Evolutionary conservation across 2,113 vertebrate genomes (phyloP).

Genomic region (Labrus mixtus): DNA sequence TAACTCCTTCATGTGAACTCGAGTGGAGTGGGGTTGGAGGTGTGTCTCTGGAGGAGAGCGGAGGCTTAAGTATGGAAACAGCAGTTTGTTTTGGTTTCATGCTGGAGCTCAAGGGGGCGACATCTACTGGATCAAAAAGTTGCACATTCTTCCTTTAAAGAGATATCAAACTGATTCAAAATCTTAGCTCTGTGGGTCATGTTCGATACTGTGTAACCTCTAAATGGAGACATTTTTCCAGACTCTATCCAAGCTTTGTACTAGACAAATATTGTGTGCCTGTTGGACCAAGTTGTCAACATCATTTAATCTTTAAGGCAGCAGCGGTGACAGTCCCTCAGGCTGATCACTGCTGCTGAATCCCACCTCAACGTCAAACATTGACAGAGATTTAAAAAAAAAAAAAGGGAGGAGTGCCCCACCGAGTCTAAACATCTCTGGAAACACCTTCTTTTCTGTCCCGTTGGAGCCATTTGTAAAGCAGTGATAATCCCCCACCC

Average conservation of each 20-base stretch:
- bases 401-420: background rate
- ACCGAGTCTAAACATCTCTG: constrained; percentile 5
- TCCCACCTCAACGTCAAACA: background rate
- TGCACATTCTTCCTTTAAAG: no score
- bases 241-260: background rate
- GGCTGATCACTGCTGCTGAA: background rate
- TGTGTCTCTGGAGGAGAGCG: no score
- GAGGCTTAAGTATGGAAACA: no score
- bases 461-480: constrained; percentile 55
- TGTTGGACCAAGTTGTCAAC: background rate
- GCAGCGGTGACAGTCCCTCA: background rate
- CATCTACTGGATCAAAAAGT: no score
- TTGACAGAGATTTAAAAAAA: background rate
- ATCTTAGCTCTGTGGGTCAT: no score
- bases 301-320: background rate
- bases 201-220: background rate
- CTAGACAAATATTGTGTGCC: background rate
- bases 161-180: no score
- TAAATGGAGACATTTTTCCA: background rate
- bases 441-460: constrained; percentile 45
- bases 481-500: constrained; percentile 49
- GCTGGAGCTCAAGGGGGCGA: no score
- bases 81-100: no score
- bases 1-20: no score
- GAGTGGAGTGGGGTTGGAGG: no score